Base-by-base conservation (phyloP, 2,888 invertebrate genomes). In the Pinctada fucata region DNA sequence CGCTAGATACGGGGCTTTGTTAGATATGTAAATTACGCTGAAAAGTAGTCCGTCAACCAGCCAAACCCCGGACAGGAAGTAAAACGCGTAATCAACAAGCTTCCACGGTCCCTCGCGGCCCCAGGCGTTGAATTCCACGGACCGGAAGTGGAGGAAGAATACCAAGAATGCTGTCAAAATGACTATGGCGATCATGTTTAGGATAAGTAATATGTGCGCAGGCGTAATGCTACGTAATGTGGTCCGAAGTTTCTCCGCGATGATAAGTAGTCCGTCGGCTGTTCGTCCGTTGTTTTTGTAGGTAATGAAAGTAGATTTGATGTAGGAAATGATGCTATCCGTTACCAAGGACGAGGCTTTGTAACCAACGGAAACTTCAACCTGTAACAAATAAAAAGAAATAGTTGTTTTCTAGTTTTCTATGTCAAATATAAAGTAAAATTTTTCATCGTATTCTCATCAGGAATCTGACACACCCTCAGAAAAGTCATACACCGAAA, bases 51-150 rank as follows among this genome's bases (percentile, higher is more conserved):
- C 74, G 45, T 84, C 71, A 6, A 84, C 76, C 13, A 85, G 6
- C 82, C 81, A 84, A 2, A 84, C 78, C 0, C 85, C 84, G 1
- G 85, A 83, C 6, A 81, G 31, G 47, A 77, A n/a, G 47, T 79
- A 79, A 3, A 83, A 68, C n/a, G 79, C 1, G 48, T 76, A 79
- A n/a, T 81, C 84, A 2, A 79, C 48, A 67, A 82, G 63, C 73
- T 76, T 72, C 79, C 79, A 81, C 0, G 79, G 74, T 13, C 78
- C 75, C 50, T 84, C 83, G 13, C 76, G 66, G 4, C 84, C 84
- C 84, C 84, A 85, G 0, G 82, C 81, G 67, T 84, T 82, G 3
- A 80, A 48, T 67, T 85, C 85, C 6, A 79, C 74, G 13, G 83
- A 79, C 47, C 82, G 72, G 2, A 82, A 52, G 68, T 82, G 78